A percentile compares a stretch with the other conserved stretches of the same genome.
Conservation (phyloP, 2,888 invertebrate genomes). For the Brachyopa scutellaris region DNA sequence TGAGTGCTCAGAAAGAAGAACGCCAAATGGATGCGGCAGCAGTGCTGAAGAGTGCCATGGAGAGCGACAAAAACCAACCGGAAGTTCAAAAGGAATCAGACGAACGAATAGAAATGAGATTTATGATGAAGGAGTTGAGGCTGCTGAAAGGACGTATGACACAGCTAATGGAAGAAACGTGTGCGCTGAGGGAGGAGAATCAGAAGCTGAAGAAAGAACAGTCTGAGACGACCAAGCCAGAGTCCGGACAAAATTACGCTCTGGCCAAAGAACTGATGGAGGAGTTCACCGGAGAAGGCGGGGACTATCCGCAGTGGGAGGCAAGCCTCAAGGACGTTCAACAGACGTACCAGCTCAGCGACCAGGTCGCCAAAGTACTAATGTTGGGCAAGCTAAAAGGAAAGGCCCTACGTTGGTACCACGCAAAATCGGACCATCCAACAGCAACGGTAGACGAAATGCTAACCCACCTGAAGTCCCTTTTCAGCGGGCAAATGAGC, state of each 20-base stretch:
- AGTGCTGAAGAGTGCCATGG: too few species aligned
- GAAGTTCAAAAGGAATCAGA: background rate
- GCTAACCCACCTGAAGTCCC: background rate
- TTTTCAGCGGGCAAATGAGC: background rate
- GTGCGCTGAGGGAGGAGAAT: background rate
- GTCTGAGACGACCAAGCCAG: background rate
- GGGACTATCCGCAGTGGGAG: conserved; percentile 3
- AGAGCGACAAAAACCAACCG: too few species aligned
- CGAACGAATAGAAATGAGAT: background rate
- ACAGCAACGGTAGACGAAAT: background rate
- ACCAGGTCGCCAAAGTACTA: background rate
- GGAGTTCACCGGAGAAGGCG: conserved; percentile 8
- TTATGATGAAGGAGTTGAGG: background rate
- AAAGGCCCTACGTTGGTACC: background rate
- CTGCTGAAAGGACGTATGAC: background rate
- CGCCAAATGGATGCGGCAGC: too few species aligned
- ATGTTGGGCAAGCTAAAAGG: background rate
- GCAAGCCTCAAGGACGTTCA: background rate
- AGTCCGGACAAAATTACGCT: conserved; percentile 12
- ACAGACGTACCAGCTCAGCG: background rate
- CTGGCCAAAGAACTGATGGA: conserved; percentile 5
- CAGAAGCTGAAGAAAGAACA: conserved; percentile 1
- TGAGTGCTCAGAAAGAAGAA: too few species aligned
- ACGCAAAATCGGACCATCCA: background rate
- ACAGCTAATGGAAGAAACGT: background rate